Evolutionary conservation across 2,113 vertebrate species (phyloP), one percentile per base, ranked within the genome.

Genomic region (Hylia prasina): DNA sequence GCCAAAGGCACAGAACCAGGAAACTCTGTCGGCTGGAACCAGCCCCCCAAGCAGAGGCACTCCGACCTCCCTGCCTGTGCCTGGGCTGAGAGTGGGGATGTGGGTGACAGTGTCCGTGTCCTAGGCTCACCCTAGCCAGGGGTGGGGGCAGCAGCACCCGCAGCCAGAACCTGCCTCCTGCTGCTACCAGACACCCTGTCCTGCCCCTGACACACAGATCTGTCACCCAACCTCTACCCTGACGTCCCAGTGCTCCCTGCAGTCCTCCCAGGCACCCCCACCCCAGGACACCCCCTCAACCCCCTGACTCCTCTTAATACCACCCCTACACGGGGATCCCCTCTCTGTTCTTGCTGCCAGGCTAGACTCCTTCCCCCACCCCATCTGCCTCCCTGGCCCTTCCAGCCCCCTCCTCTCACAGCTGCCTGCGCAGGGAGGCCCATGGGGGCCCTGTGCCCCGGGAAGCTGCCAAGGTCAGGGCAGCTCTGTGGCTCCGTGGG

Each of bases 391-490:
- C 31, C 37, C 28, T 4, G 0, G 83, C 44, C 60, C 91, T 60
- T 87, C 35, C 70, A 86, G 72, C 21, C 37, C 27, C 42, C 42
- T 53, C 30, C 15, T 78, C 45, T 48, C 11, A 7, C 68, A 72
- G 48, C 56, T 19, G 5, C 72, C 72, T 40, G 64, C 57, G 12
- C 27, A 33, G 17, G n/a, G 58, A 25, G 23, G 39, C 50, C 39
- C 47, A 17, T 2, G 4, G 54, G 18, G 31, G 3, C 42, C 53
- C 56, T 35, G 53, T 4, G 1, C 5, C 66, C 80, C 5, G 0
- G 35, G 31, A 30, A 54, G 56, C 61, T 69, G 66, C 82, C 10
- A 19, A 37, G 45, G 40, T 65, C 9, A 4, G 80, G 40, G 58
- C 9, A 7, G 66, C 44, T 3, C 9, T 1, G 0, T 40, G 51